Evolutionary conservation across 2,888 invertebrate genomes (phyloP), one percentile per base, ranked within the genome.

Genomic region (Napeogenes inachia): DNA sequence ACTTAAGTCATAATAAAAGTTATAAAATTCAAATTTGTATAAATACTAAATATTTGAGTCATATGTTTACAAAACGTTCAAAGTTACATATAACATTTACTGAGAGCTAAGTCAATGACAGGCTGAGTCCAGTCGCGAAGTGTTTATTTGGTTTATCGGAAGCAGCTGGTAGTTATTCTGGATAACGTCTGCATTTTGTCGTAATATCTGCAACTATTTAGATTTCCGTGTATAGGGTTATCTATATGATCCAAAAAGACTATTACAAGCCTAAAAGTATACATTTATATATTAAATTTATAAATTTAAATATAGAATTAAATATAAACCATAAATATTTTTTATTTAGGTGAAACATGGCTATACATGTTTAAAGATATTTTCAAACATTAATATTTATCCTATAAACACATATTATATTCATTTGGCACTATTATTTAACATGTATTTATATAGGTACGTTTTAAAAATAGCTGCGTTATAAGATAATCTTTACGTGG

Each of bases 111-210:
- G 42, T 32, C 58, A 50, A 55, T 13, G 50, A 62, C 62, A 59
- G 59, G 38, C 1, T 35, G 62, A 62, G 59, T 38, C 33, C 45
- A 61, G 59, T 56, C 42, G 46, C 56, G 56, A 32, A 53, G 45
- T 69, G 67, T 68, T 55, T 61, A 66, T 70, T 68, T 65, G 66
- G 69, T 59, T 69, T 65, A 59, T 61, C 60, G 38, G 38, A 54
- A 56, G 68, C 74, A 74, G 73, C 72, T 75, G 76, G 57, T 56
- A 57, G 61, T 67, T 73, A 75, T 74, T 76, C 73, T 70, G 62
- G 70, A 74, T 71, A 68, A 64, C 61, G 68, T 66, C 70, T 69
- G 67, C 53, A 60, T 54, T 38, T 21, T 55, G 46, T 30, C n/a
- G 5, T 12, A n/a, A 33, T 21, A 46, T 45, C 54, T 46, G 1